These are phyloP conservation scores for Luscinia megarhynchos DNA, from an alignment of 2,797 vertebrate species.

Conservation along the genomic window DNA sequence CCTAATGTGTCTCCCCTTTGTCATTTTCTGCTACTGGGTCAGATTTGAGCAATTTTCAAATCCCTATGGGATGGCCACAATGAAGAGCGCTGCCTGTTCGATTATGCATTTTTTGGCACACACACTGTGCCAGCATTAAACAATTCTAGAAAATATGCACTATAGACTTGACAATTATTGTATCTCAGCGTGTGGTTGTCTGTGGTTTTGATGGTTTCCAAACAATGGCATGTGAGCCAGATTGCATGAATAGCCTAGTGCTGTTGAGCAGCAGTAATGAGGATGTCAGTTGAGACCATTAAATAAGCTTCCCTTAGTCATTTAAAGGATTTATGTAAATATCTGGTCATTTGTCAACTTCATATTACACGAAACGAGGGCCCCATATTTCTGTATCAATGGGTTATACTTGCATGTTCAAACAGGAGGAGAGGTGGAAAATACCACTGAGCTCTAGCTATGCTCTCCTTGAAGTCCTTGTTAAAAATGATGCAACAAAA, in stretches of 20 bases:
- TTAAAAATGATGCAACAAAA: background rate
- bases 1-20: background rate
- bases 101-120: background rate
- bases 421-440: background rate
- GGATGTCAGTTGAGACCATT: conserved; percentile 36
- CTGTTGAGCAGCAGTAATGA: conserved; percentile 36
- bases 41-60: background rate
- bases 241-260: conserved; percentile 23
- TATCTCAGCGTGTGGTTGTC: background rate
- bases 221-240: conserved; percentile 28
- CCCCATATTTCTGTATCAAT: background rate
- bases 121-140: conserved; percentile 12
- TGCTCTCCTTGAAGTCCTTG: background rate
- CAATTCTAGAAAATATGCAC: conserved; percentile 11
- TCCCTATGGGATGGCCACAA: background rate
- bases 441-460: background rate
- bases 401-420: background rate
- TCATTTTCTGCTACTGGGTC: background rate
- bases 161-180: conserved; percentile 29
- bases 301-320: conserved; percentile 8
- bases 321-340: conserved; percentile 50
- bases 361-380: background rate
- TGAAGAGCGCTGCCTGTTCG: background rate
- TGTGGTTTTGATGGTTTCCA: conserved; percentile 45
- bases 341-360: background rate